Base-by-base conservation (phyloP, 2,888 invertebrate species). In the Drosophila phalerata region DNA sequence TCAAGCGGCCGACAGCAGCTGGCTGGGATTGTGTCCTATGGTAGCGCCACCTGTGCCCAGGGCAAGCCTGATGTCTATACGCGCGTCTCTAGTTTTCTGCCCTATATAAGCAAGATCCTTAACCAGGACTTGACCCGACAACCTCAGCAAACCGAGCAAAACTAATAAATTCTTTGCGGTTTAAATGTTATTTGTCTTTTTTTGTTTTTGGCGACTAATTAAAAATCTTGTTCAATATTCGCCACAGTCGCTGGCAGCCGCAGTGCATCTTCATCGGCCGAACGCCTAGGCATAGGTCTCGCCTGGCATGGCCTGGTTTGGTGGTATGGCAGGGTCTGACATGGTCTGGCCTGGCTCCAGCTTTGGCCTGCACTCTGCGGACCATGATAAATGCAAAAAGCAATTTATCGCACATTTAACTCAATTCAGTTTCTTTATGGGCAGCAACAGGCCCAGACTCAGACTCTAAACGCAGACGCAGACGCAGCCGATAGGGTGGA, bases 11-110 rank as follows among this genome's bases (percentile, higher is more conserved):
- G 60, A 51, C 67, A 79, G 13, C 88, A 89, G 9, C 79, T 91
- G 48, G 91, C 91, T 51, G 92, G 92, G 40, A 77, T 92, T 55
- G 93, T 93, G 15, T 92, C 92, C 0, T 93, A 92, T 62, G 92
- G 93, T 62, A 82, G 87, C 17, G 67, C 79, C 61, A 81, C 77
- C 37, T 92, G 91, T 70, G 91, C 91, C 53, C 85, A 88, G 57
- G 91, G 91, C 45, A 69, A 49, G n/a, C 92, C 92, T 3, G 93
- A 92, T 83, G 93, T 91, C 56, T 92, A 91, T 45, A 91, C 91
- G 25, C 89, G 92, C 62, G 90, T 92, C 17, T 91, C 92, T 47
- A 90, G 87, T 56, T 92, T 90, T 76, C 32, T 91, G 62, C 73
- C 88, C 70, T 91, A 90, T 80, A 91, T 92, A 69, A 81, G 79